These are phyloP conservation scores for Cisticola juncidis DNA, from an alignment of 2,113 vertebrate genomes.

Conservation along the genomic window DNA sequence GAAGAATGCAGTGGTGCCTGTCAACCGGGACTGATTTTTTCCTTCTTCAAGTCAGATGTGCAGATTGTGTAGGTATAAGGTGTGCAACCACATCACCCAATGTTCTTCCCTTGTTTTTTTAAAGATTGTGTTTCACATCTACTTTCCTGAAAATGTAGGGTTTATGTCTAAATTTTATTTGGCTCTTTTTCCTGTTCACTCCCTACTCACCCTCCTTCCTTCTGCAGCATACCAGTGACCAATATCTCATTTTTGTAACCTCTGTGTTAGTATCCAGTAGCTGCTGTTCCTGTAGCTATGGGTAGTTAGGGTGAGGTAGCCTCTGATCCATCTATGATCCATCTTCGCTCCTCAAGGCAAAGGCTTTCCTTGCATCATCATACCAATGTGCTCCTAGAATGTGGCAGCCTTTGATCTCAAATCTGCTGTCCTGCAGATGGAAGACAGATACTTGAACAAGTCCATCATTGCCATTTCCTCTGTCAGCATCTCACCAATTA, in stretches of 20 bases:
- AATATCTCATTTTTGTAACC: not conserved
- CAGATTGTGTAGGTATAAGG: not conserved
- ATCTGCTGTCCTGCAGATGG: not conserved
- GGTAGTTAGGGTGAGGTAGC: not conserved
- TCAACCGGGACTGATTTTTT: not conserved
- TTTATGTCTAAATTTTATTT: not conserved
- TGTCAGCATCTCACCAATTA: not conserved
- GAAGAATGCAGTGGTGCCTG: not conserved
- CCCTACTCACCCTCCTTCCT: not conserved
- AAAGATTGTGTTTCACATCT: not conserved
- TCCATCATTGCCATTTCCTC: not conserved
- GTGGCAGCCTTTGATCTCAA: slow-evolving; percentile 4
- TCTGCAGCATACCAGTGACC: not conserved
- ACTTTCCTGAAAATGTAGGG: not conserved
- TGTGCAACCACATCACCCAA: not conserved
- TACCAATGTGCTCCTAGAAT: not conserved
- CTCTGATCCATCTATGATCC: not conserved
- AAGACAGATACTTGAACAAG: not conserved
- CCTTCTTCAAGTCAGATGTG: not conserved
- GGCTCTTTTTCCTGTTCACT: not conserved
- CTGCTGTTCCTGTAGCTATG: not conserved
- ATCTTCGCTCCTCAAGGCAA: not conserved
- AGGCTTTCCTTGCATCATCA: not conserved
- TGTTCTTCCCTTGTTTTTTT: not conserved
- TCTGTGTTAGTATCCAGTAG: not conserved